Evolutionary conservation across 2,797 vertebrate genomes (phyloP), one percentile per base, ranked within the genome.

Genomic region (Darevskia mixta): DNA sequence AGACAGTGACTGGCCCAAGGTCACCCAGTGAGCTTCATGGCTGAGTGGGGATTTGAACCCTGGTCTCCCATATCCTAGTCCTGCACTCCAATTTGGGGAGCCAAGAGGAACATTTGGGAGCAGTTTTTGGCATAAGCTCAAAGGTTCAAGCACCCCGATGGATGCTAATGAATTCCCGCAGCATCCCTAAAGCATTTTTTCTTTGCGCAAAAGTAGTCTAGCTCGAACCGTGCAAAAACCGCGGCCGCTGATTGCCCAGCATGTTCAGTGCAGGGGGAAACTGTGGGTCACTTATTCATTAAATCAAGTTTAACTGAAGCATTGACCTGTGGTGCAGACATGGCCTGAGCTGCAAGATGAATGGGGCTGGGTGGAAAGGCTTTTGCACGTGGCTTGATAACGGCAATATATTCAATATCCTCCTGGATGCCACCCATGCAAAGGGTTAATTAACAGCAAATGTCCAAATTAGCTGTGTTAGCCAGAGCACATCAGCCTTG

Each of bases 401-500:
- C 35, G 32, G 9, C 49, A 79, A 43, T 49, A 43, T 49, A 75
- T 84, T 84, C 29, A 80, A 29, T 64, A 23, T 61, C 29, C 35
- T 75, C 61, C 4, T 77, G 9, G 29, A 43, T 82, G 82, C 45
- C 72, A 82, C 61, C 49, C 35, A 45, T 73, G 45, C 73, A 86
- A 79, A 81, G 83, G 73, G 79, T 88, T 82, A 83, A 88, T 88
- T 79, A 88, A 83, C 49, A 72, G 73, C n/a, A 55, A 73, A 43
- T 81, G 83, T 55, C 27, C 64, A 78, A 83, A 90, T 1, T 84
- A 64, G 55, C 81, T 77, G 83, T 2, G 18, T 20, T 64, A 82
- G 91, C 7, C 0, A 0, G 8, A 71, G 35, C 5, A 0, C 67
- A 0, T 0, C 49, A 79, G 82, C 13, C 64, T 17, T 2, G 38